Percentiles rank a stretch among this genome's conserved stretches.
phyloP scores from a whole-genome alignment of 2,113 vertebrate genomes.

The Pedetes capensis region DNA sequence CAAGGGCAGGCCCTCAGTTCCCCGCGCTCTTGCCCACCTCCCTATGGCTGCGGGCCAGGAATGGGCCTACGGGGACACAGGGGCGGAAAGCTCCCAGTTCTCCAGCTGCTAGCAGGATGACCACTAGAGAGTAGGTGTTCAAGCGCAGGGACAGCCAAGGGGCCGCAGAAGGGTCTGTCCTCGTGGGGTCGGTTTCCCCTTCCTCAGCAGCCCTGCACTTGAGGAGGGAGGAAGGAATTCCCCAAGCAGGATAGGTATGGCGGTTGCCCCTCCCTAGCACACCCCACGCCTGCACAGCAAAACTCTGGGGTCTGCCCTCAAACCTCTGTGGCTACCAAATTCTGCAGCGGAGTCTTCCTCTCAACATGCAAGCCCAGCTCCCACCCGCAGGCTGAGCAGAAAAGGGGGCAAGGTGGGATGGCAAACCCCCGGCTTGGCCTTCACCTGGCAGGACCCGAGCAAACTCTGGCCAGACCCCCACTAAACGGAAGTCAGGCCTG shows the following conservation, averaged over 20 bases:
- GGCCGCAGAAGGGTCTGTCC: background rate
- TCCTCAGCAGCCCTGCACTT: background rate
- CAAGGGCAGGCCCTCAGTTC: background rate
- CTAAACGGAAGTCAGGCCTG: background rate
- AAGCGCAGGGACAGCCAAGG: background rate
- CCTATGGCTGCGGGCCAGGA: background rate
- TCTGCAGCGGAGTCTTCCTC: background rate
- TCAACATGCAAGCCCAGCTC: constrained; percentile 36
- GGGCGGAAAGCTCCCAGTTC: background rate
- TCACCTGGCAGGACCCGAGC: constrained; percentile 10
- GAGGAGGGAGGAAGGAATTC: background rate
- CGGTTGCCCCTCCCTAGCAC: background rate
- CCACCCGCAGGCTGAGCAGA: background rate
- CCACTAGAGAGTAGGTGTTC: background rate
- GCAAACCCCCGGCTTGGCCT: background rate
- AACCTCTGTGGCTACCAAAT: background rate
- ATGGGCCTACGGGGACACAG: background rate
- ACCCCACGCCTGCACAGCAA: background rate
- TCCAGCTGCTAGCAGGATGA: background rate
- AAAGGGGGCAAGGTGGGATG: background rate
- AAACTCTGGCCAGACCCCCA: background rate
- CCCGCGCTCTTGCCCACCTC: background rate
- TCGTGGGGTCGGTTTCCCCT: background rate
- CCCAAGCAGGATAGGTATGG: background rate
- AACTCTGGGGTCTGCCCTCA: constrained; percentile 13